A percentile compares a stretch with the other conserved stretches of the same genome.
phyloP scores from a whole-genome alignment of 1,140 invertebrate genomes.

The Meloidogyne exigua region DNA sequence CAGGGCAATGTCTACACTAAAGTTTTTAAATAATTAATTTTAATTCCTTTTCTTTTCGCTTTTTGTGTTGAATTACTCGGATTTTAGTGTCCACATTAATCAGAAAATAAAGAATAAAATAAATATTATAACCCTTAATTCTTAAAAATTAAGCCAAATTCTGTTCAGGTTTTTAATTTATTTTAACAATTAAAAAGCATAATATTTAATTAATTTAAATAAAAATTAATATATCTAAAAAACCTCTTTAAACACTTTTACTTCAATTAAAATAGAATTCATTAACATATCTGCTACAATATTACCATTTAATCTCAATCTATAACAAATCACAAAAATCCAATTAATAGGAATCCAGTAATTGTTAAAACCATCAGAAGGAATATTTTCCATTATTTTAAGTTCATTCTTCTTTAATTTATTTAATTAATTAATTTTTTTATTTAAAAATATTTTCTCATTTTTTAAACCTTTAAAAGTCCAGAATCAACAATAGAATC shows the following conservation, averaged over 20 bases:
- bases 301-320: slow-evolving; percentile 20
- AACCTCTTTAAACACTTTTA: slow-evolving; percentile 35
- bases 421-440: slow-evolving; percentile 9
- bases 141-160: no score
- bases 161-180: no score
- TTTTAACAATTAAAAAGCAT: no score
- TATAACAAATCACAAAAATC: slow-evolving; percentile 26
- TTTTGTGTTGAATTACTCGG: no score
- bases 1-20: no score
- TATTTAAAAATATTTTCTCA: background rate
- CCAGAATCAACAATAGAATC: slow-evolving; percentile 81
- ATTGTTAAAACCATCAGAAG: slow-evolving; percentile 27
- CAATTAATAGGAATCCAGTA: slow-evolving; percentile 45
- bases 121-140: no score
- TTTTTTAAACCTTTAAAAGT: slow-evolving; percentile 15
- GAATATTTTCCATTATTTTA: slow-evolving; percentile 39
- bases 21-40: no score
- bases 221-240: background rate
- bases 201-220: background rate
- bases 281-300: slow-evolving; percentile 38
- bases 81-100: no score
- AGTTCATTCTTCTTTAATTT: slow-evolving; percentile 33
- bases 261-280: slow-evolving; percentile 28
- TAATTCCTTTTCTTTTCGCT: no score
- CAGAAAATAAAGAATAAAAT: no score